Percentiles rank a stretch among this genome's conserved stretches.
Evolutionary conservation across 1,140 invertebrate species (phyloP).

Genomic region (Pachypsylla venusta): DNA sequence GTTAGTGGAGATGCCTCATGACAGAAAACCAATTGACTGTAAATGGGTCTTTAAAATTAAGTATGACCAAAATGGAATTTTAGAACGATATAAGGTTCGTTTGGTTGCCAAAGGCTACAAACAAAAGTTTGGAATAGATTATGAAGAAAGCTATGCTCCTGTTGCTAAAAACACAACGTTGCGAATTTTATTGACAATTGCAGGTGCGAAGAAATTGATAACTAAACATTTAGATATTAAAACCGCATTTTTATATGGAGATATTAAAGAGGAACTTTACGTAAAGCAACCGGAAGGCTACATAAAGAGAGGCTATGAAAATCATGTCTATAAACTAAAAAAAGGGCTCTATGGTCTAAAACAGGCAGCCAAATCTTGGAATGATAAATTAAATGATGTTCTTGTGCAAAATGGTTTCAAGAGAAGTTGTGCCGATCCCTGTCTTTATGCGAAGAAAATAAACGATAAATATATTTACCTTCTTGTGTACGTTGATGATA

Average conservation of each 20-base stretch:
- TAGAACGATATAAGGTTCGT: constrained; percentile 18
- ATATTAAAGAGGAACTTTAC: no score
- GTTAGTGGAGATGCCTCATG: background rate
- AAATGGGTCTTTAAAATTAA: constrained; percentile 12
- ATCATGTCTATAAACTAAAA: constrained; percentile 24
- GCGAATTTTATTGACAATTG: constrained; percentile 10
- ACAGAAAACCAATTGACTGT: background rate
- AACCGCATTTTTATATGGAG: no score
- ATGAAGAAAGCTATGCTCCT: constrained; percentile 14
- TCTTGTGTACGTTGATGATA: constrained; percentile 30
- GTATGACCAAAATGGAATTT: background rate
- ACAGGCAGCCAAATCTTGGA: constrained; percentile 24
- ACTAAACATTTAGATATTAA: no score
- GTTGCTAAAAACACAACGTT: constrained; percentile 15
- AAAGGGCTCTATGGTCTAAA: constrained; percentile 26
- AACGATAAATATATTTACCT: constrained; percentile 17
- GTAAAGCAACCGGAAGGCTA: constrained; percentile 19
- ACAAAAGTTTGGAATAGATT: constrained; percentile 15
- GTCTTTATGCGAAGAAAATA: constrained; percentile 15
- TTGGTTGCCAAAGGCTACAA: constrained; percentile 19
- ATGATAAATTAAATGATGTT: constrained; percentile 21
- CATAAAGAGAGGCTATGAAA: background rate
- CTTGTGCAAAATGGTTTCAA: constrained; percentile 18
- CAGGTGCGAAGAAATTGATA: no score
- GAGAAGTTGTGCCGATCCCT: constrained; percentile 15